Percentiles rank a stretch among this genome's conserved stretches.
Evolutionary conservation across 2,888 invertebrate genomes (phyloP).

Genomic region (Agapetus fuscipes): DNA sequence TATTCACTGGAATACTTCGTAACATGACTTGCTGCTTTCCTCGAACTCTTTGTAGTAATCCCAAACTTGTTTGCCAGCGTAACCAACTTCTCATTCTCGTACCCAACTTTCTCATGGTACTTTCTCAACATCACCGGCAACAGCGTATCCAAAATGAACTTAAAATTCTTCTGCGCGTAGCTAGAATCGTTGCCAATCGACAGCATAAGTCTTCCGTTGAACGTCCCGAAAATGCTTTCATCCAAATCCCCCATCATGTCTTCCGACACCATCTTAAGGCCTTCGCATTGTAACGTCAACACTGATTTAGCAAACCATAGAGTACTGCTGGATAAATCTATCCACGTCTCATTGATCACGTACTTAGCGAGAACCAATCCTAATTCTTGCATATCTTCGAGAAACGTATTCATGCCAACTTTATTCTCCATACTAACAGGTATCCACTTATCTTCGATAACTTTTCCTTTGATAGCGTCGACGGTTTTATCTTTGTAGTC

Average conservation of each 20-base stretch:
- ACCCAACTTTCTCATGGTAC: slow-evolving; percentile 50
- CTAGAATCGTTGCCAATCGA: slow-evolving; percentile 37
- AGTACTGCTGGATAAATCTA: slow-evolving; percentile 70
- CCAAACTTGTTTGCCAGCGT: slow-evolving; percentile 47
- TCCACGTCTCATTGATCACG: slow-evolving; percentile 54
- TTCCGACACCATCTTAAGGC: slow-evolving; percentile 62
- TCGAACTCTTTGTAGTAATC: slow-evolving; percentile 42
- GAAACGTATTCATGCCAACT: slow-evolving; percentile 55
- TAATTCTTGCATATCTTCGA: slow-evolving; percentile 59
- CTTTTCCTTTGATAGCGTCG: slow-evolving; percentile 68
- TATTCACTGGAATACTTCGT: slow-evolving; percentile 62
- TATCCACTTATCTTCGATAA: slow-evolving; percentile 78
- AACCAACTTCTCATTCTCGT: slow-evolving; percentile 45
- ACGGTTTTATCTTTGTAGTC: slow-evolving; percentile 74
- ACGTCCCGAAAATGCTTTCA: slow-evolving; percentile 61
- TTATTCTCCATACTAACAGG: slow-evolving; percentile 71
- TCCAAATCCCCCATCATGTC: slow-evolving; percentile 67
- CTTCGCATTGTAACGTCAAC: slow-evolving; percentile 63
- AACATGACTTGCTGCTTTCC: slow-evolving; percentile 44
- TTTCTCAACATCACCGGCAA: slow-evolving; percentile 53
- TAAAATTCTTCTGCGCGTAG: slow-evolving; percentile 54
- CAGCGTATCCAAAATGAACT: slow-evolving; percentile 58
- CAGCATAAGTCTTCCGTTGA: slow-evolving; percentile 61
- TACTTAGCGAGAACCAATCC: slow-evolving; percentile 59
- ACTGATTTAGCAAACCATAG: slow-evolving; percentile 71